A percentile compares a stretch with the other conserved stretches of the same genome.
These are phyloP conservation scores for Drosophila prostipennis DNA, from an alignment of 2,888 invertebrate genomes.

Conservation along the genomic window DNA sequence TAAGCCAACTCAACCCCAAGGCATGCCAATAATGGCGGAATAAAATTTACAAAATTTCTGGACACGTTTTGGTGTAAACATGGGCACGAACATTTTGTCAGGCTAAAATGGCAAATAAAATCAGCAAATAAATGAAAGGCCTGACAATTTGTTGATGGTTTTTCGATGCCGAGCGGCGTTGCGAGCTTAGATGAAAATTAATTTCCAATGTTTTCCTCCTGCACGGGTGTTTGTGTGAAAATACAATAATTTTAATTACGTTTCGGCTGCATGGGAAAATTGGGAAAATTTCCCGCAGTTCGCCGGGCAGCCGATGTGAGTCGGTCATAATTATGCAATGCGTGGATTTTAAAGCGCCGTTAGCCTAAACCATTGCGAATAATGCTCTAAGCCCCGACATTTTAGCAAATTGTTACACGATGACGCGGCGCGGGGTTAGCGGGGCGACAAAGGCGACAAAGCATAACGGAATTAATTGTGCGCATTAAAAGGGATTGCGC, in stretches of 20 bases:
- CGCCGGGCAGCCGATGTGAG: slow-evolving; percentile 41
- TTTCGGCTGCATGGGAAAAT: slow-evolving; percentile 56
- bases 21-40: neutral
- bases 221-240: slow-evolving; percentile 48
- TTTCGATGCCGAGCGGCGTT: slow-evolving; percentile 41
- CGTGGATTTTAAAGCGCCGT: slow-evolving; percentile 40
- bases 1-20: neutral
- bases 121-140: slow-evolving; percentile 61
- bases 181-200: slow-evolving; percentile 64
- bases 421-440: slow-evolving; percentile 23
- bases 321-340: slow-evolving; percentile 73
- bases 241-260: slow-evolving; percentile 79
- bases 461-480: slow-evolving; percentile 78
- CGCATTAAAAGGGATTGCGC: slow-evolving; percentile 74
- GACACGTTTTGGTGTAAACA: slow-evolving; percentile 39
- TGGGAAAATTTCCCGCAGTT: slow-evolving; percentile 48
- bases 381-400: slow-evolving; percentile 61
- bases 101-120: slow-evolving; percentile 54
- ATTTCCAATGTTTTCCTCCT: slow-evolving; percentile 63
- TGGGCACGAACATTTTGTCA: slow-evolving; percentile 39
- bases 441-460: slow-evolving; percentile 71
- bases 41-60: slow-evolving; percentile 20
- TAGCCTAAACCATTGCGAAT: slow-evolving; percentile 17
- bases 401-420: slow-evolving; percentile 63
- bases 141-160: slow-evolving; percentile 75